Conservation (phyloP, 1,140 invertebrate species). For the Epicauta chinensis region DNA sequence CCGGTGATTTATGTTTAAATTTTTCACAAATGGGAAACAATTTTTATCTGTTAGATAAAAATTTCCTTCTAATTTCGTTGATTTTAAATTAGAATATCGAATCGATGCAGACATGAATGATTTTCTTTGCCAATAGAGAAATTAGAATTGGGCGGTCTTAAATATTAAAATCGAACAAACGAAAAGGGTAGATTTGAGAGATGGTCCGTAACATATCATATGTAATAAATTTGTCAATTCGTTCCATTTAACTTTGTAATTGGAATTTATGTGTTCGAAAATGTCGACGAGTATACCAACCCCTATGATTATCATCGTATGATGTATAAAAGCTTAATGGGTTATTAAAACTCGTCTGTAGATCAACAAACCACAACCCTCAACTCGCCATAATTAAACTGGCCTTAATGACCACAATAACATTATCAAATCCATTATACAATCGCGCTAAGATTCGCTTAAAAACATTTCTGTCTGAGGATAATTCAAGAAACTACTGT, state of each 20-base stretch:
- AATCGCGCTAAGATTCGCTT: conserved; percentile 6
- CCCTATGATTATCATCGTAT: conserved; percentile 7
- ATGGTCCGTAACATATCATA: conserved; percentile 5
- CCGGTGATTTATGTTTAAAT: conserved; percentile 8
- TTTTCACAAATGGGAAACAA: not conserved
- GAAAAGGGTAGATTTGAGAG: conserved; percentile 1
- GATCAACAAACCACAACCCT: conserved; percentile 25
- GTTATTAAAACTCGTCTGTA: conserved; percentile 26
- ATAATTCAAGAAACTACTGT: conserved; percentile 12
- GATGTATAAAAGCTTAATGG: conserved; percentile 26
- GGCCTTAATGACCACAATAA: conserved; percentile 28
- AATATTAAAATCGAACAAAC: conserved; percentile 13
- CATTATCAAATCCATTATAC: conserved; percentile 30
- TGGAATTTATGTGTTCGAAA: conserved; percentile 15
- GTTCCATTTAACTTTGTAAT: conserved; percentile 15
- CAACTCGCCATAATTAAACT: conserved; percentile 25
- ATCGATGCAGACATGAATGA: not conserved
- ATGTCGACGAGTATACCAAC: conserved; percentile 7
- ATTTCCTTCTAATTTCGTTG: not conserved
- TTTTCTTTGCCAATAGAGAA: not conserved
- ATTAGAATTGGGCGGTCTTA: conserved; percentile 6
- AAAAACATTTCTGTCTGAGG: conserved; percentile 4
- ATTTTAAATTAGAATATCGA: not conserved
- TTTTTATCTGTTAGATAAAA: not conserved
- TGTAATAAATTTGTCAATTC: conserved; percentile 17